Base-by-base conservation (phyloP, 2,113 vertebrate genomes). In the Coreoperca whiteheadi region DNA sequence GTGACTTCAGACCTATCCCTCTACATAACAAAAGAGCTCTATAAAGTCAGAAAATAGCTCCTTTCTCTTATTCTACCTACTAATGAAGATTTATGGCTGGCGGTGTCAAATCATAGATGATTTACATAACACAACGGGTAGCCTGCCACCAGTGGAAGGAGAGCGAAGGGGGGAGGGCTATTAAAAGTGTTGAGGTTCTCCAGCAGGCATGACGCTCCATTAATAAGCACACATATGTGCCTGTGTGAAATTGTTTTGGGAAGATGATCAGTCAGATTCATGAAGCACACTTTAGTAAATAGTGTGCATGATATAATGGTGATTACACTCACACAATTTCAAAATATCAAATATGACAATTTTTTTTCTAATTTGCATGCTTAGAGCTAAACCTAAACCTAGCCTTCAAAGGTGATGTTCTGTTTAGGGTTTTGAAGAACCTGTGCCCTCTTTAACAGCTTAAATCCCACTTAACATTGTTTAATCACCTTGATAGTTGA, bases 71-170 rank as follows among this genome's bases (percentile, higher is more conserved):
- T 89, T 88, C 66, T 61, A 18, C 57, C 71, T 72, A 32, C 83
- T 94, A 95, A 95, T 95, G 90, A 95, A 95, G 95, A 95, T 94
- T 93, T 93, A 94, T 93, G 85, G 81, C 79, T 80, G 66, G 70
- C 46, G 18, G 66, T 87, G 83, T 91, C 88, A 88, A 90, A 95
- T 94, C 91, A 91, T 82, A 87, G 79, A 89, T 89, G 84, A 95
- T 94, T 94, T 94, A 90, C 92, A 94, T 92, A 92, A 86, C 64
- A 39, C 85, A 89, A 83, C 32, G 67, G 67, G 91, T 53, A 78
- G 81, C 59, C 73, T 88, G 86, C 84, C 81, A 82, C 80, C 54
- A 63, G 41, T 51, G 71, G 53, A 77, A 53, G 23, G 30, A 66
- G 60, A 74, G 82, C 4, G 20, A 64, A 25, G 64, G 74, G 60